A percentile compares a stretch with the other conserved stretches of the same genome.
These are phyloP conservation scores for Lepilemur ruficaudatus DNA, from an alignment of 2,797 vertebrate genomes.

Conservation along the genomic window DNA sequence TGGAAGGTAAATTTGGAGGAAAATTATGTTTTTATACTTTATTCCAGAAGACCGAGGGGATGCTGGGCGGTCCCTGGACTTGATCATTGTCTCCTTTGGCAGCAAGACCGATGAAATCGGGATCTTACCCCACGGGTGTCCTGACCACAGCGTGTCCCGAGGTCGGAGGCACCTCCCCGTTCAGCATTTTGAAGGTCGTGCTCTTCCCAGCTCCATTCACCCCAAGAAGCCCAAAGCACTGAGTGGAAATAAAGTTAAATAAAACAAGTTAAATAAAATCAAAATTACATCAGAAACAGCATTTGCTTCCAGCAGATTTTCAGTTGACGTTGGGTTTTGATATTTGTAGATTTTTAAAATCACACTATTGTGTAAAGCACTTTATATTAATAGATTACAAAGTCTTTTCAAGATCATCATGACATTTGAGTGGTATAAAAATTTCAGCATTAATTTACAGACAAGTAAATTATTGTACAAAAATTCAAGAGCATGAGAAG, in stretches of 20 bases:
- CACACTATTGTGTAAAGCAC: background rate
- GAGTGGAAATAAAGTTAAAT: background rate
- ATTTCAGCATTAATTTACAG: background rate
- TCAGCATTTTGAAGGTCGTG: slow-evolving; percentile 84
- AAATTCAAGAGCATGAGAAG: background rate
- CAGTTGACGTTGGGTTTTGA: background rate
- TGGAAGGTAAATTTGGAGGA: slow-evolving; percentile 49
- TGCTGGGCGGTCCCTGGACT: background rate
- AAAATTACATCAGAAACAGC: background rate
- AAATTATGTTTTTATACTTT: background rate
- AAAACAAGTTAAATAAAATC: background rate
- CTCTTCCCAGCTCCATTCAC: slow-evolving; percentile 85
- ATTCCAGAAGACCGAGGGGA: background rate
- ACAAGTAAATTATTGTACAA: background rate
- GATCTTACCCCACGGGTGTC: slow-evolving; percentile 79
- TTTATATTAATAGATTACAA: background rate
- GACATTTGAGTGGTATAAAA: accelerated
- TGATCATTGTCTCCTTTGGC: slow-evolving; percentile 10
- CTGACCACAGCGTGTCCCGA: slow-evolving; percentile 76
- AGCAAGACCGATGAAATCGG: background rate
- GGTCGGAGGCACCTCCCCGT: slow-evolving; percentile 79
- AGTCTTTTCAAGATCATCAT: background rate
- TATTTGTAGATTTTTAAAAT: background rate
- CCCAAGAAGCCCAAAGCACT: slow-evolving; percentile 86
- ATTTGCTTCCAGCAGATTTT: background rate